Evolutionary conservation across 2,888 invertebrate genomes (phyloP), one percentile per base, ranked within the genome.

Genomic region (Tortrix viridana): DNA sequence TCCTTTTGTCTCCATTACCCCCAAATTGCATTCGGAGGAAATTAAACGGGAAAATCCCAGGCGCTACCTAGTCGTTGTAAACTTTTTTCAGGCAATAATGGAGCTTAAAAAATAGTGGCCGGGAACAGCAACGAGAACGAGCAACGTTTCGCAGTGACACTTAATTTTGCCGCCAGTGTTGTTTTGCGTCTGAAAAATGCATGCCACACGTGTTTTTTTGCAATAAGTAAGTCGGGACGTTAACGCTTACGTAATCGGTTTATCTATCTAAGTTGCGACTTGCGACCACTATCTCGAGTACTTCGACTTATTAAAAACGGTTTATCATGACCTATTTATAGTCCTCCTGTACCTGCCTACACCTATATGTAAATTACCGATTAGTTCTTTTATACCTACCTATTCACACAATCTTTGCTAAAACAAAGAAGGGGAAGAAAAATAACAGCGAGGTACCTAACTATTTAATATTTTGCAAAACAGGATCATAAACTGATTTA

Each of bases 81-180:
- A 65, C 72, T 79, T 61, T 79, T 81, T 81, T 79, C 67, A 68
- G 71, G 71, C 77, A 79, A 80, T 79, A 81, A 77, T 76, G 78
- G 74, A 73, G 71, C 71, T 74, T 60, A 72, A 71, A 77, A 75
- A 78, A 74, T 70, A 74, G 68, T 65, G 67, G 72, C 63, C 68
- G 74, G 72, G 71, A 73, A 74, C 69, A 70, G 69, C 74, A 79
- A 79, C 74, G 75, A 70, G 70, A 69, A 71, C 71, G 69, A 71
- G 74, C 68, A 68, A 73, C 73, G 71, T 67, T 70, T 74, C 74
- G 74, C 76, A 72, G 75, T 77, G 79, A 79, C 78, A 81, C 74
- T 81, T 83, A 80, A 84, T 82, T 83, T 76, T 69, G 73, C 66
- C 68, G 69, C 71, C 67, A 61, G 68, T 69, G 70, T 69, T 69